Evolutionary conservation across 2,113 vertebrate genomes (phyloP), one percentile per base, ranked within the genome.

Genomic region (Nesospiza acunhae): DNA sequence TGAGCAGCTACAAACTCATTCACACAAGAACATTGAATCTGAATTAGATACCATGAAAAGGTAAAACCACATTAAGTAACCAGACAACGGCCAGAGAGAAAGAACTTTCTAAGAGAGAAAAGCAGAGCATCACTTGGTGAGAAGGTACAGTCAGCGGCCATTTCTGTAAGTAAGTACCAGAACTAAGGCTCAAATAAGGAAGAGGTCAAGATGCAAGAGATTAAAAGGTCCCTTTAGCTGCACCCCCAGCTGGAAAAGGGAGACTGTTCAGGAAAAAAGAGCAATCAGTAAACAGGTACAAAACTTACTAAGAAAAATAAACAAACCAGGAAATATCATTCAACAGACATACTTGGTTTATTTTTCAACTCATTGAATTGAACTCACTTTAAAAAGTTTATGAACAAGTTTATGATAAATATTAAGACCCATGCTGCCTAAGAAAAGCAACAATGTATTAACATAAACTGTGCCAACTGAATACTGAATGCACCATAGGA

Each of bases 361-460:
- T 69, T 96, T 90, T 92, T 80, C 85, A 90, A 31, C 37, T 90
- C 18, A 35, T 21, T 92, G 73, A 84, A 70, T 22, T 58, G 50
- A 92, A 37, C 20, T 69, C 50, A 33, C 41, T 95, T 53, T 23
- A 87, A 78, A 24, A 72, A 84, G 68, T 82, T 81, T 28, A 74
- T 72, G 58, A 64, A 84, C 33, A 63, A 84, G 68, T 82, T 82
- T 31, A 70, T 72, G 53, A 66, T 41, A 87, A 91, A 72, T 68
- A 78, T 35, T 79, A 92, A 91, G 62, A 60, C 17, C 31, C 49
- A 53, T 79, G 67, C 49, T 79, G 84, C 46, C 49, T 66, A 93
- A 91, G 87, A 87, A 95, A 94, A 89, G n/a, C 37, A 89, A 62
- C 35, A 93, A 82, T 76, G 22, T 73, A 73, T 79, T 79, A 87